A percentile compares a stretch with the other conserved stretches of the same genome.
These are phyloP conservation scores for Caenorhabditis imperialis DNA, from an alignment of 2,888 invertebrate genomes.

Conservation along the genomic window DNA sequence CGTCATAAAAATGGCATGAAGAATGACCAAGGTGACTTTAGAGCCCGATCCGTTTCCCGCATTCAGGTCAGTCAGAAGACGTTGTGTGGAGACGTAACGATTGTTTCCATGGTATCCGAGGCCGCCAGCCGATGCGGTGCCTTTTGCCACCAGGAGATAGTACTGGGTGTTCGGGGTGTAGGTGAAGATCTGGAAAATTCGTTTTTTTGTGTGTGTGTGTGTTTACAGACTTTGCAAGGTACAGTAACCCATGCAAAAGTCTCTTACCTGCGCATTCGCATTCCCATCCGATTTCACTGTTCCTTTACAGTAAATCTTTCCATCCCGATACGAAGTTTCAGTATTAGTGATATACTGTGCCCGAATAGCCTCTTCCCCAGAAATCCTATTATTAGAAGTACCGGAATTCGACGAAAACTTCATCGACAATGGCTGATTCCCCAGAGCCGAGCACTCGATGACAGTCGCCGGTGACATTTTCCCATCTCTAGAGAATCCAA, in stretches of 20 bases:
- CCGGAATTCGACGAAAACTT: slow-evolving; percentile 58
- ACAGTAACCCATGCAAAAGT: not conserved
- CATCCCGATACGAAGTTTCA: slow-evolving; percentile 28
- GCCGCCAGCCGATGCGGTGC: slow-evolving; percentile 27
- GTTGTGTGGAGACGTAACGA: slow-evolving; percentile 17
- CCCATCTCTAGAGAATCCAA: slow-evolving; percentile 48
- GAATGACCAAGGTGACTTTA: slow-evolving; percentile 25
- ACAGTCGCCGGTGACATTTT: slow-evolving; percentile 55
- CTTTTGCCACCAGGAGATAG: slow-evolving; percentile 52
- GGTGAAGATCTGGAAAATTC: slow-evolving; percentile 55
- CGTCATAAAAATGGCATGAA: slow-evolving; percentile 65
- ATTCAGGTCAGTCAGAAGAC: slow-evolving; percentile 26
- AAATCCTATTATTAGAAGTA: slow-evolving; percentile 41
- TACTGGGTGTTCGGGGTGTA: slow-evolving; percentile 40
- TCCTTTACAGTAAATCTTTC: slow-evolving; percentile 55
- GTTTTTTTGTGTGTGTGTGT: no score
- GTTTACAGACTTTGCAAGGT: no score
- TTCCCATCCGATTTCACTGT: slow-evolving; percentile 43
- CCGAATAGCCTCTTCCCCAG: slow-evolving; percentile 40
- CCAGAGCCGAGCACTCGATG: slow-evolving; percentile 59
- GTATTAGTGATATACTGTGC: slow-evolving; percentile 28
- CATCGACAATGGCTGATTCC: slow-evolving; percentile 36
- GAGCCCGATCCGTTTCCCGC: slow-evolving; percentile 37
- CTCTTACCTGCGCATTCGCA: slow-evolving; percentile 15
- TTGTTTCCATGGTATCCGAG: slow-evolving; percentile 35